Percentiles rank a stretch among this genome's conserved stretches.
phyloP scores from a whole-genome alignment of 2,797 vertebrate genomes.

The Tiaroga cobitis region DNA sequence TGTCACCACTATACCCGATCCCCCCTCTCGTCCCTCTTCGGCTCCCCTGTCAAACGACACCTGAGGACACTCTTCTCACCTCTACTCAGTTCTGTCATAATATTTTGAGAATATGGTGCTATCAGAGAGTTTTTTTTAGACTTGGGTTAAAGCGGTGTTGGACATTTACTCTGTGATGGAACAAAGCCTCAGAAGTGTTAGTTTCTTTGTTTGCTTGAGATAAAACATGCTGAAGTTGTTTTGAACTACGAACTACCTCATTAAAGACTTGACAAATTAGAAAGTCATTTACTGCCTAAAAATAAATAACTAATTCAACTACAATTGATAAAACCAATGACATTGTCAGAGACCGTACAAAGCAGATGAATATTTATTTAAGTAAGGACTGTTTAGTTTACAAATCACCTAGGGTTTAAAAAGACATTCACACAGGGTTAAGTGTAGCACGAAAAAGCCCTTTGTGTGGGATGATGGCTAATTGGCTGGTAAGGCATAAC shows the following conservation, averaged over 20 bases:
- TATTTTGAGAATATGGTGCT: conserved; percentile 61
- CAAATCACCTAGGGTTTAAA: not conserved
- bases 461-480: no score
- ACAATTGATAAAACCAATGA: not conserved
- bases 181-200: conserved; percentile 67
- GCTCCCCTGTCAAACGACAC: conserved; percentile 62
- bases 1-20: conserved; percentile 70
- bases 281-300: not conserved
- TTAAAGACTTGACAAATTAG: conserved; percentile 10
- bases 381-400: not conserved
- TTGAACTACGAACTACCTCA: not conserved
- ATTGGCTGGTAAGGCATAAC: not conserved
- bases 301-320: not conserved
- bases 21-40: conserved; percentile 66
- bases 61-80: conserved; percentile 60
- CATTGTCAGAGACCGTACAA: not conserved
- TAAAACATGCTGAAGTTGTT: not conserved
- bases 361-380: conserved; percentile 10
- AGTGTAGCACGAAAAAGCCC: no score
- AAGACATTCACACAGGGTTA: not conserved
- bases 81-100: conserved; percentile 70
- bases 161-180: conserved; percentile 63
- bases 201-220: conserved; percentile 18
- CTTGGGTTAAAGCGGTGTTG: conserved; percentile 69
- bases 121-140: conserved; percentile 67